A percentile compares a stretch with the other conserved stretches of the same genome.
phyloP scores from a whole-genome alignment of 2,797 vertebrate species.

The Nyctalus aviator region DNA sequence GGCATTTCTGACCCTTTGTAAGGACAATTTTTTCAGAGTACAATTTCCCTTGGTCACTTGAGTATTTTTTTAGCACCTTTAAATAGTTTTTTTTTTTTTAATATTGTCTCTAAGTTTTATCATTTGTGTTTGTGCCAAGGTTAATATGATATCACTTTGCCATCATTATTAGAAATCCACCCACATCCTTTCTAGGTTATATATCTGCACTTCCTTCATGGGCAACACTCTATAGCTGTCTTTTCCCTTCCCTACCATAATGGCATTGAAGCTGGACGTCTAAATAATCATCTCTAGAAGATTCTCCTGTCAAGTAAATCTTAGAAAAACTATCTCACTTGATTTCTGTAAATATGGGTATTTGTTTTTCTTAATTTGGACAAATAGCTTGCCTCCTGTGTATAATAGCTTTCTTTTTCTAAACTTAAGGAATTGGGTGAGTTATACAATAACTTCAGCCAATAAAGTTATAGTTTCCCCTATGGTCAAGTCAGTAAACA shows the following conservation, averaged over 20 bases:
- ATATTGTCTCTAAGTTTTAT: neutral
- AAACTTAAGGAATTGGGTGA: neutral
- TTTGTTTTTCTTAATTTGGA: neutral
- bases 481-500: neutral
- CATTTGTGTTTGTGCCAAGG: neutral
- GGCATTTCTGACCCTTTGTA: neutral
- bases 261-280: neutral
- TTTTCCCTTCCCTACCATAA: neutral
- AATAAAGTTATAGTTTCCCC: neutral
- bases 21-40: neutral
- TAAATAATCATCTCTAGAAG: neutral
- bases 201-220: neutral
- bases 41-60: neutral
- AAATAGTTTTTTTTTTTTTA: too few relatives aligned
- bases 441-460: neutral
- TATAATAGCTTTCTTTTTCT: neutral
- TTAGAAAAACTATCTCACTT: neutral
- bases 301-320: neutral
- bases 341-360: neutral
- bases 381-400: neutral
- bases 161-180: neutral
- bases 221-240: neutral
- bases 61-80: too few relatives aligned
- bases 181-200: neutral
- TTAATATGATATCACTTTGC: neutral